phyloP scores from a whole-genome alignment of 2,797 vertebrate species.

The Megaceryle alcyon region DNA sequence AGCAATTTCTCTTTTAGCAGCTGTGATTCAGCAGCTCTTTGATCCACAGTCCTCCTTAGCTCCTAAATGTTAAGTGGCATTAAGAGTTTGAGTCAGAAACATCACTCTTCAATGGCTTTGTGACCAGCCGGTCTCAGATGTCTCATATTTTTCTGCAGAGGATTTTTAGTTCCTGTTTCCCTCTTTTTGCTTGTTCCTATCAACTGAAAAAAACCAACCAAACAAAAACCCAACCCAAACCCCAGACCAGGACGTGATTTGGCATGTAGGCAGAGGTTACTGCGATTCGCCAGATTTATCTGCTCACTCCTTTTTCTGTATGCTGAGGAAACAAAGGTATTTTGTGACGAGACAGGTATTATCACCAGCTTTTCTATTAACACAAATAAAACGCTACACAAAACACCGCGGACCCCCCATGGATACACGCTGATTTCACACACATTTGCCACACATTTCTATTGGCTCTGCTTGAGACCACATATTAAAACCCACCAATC shows the following conservation, averaged over 20 bases:
- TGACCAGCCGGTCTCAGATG: not conserved
- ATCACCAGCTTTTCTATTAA: conserved; percentile 57
- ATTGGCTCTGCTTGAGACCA: conserved; percentile 80
- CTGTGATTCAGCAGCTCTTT: conserved; percentile 14
- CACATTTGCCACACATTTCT: conserved; percentile 81
- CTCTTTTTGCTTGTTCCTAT: not conserved
- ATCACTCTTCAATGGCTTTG: not conserved
- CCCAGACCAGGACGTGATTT: not conserved
- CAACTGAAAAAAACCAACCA: not conserved
- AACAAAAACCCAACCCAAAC: too few relatives aligned
- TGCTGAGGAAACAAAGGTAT: not conserved
- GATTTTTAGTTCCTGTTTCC: not conserved
- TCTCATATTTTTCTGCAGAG: not conserved
- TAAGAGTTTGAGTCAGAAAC: not conserved
- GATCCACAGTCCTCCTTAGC: not conserved
- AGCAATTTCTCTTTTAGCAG: not conserved
- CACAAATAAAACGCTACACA: conserved; percentile 45
- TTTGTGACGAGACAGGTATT: conserved; percentile 29
- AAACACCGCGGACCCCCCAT: conserved; percentile 58
- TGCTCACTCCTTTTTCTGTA: not conserved
- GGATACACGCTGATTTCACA: conserved; percentile 75
- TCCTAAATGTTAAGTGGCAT: conserved; percentile 19
- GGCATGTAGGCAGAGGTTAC: not conserved
- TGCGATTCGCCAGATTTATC: not conserved
- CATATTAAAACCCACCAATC: conserved; percentile 86